Evolutionary conservation across 2,888 invertebrate genomes (phyloP).

Genomic region (Rhodophaea formosa): DNA sequence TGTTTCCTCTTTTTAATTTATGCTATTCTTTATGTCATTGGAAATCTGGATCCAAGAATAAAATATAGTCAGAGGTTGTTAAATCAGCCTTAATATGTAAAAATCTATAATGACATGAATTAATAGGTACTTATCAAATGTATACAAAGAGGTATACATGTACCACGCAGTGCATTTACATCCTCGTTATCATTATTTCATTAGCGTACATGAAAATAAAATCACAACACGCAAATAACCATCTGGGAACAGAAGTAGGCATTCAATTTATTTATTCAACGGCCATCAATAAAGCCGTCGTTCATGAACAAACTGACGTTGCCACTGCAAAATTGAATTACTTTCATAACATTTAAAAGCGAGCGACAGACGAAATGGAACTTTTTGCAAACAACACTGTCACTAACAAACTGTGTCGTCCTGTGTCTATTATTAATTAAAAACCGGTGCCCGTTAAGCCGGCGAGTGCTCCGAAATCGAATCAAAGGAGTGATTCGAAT

Average conservation of each 20-base stretch:
- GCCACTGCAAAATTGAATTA: slow-evolving; percentile 39
- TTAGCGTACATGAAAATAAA: neutral
- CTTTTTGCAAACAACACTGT: slow-evolving; percentile 46
- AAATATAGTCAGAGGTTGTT: no score
- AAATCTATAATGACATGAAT: no score
- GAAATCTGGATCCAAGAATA: no score
- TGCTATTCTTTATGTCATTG: no score
- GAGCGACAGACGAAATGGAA: slow-evolving; percentile 31
- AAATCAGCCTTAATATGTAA: no score
- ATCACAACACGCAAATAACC: neutral
- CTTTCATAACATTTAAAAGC: slow-evolving; percentile 39
- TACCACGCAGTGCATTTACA: no score
- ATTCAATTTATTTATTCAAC: slow-evolving; percentile 19
- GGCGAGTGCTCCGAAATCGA: slow-evolving; percentile 57
- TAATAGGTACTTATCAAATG: no score
- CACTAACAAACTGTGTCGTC: slow-evolving; percentile 44
- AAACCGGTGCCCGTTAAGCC: slow-evolving; percentile 65
- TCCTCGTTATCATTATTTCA: no score
- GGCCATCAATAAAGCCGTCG: slow-evolving; percentile 26
- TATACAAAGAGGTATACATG: no score
- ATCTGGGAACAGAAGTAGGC: neutral
- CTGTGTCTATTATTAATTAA: slow-evolving; percentile 70
- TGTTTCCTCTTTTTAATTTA: no score
- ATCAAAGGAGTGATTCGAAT: slow-evolving; percentile 70
- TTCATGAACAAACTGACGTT: slow-evolving; percentile 17